Conservation (phyloP, 2,888 invertebrate genomes). For the Polyommatus iphigenia region DNA sequence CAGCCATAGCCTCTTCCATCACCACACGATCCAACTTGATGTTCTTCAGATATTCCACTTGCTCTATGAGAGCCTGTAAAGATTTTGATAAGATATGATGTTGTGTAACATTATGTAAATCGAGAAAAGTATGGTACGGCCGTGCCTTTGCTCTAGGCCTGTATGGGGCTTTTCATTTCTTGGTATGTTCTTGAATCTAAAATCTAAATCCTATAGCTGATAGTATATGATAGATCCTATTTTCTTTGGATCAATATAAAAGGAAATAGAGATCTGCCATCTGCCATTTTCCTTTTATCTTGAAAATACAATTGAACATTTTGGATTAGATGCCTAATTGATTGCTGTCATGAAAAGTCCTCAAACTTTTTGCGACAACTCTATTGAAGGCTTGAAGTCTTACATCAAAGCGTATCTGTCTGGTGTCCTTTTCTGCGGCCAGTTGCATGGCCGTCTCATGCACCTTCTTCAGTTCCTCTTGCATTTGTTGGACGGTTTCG, state of each 20-base stretch:
- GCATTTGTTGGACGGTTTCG: conserved; percentile 69
- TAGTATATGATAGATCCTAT: too few species aligned
- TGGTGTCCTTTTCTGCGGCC: conserved; percentile 78
- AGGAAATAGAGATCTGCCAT: too few species aligned
- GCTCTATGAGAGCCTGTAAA: conserved; percentile 79
- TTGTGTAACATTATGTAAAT: too few species aligned
- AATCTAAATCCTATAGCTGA: too few species aligned
- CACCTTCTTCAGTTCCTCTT: conserved; percentile 60
- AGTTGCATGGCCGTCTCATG: conserved; percentile 70
- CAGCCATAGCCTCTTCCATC: conserved; percentile 85
- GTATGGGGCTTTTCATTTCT: too few species aligned
- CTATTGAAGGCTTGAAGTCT: background rate
- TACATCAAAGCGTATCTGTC: conserved; percentile 78
- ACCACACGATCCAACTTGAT: conserved; percentile 86
- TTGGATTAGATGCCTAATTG: background rate
- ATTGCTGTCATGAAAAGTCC: background rate
- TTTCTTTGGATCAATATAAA: too few species aligned
- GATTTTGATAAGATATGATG: background rate
- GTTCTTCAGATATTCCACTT: conserved; percentile 83
- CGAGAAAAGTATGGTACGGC: too few species aligned
- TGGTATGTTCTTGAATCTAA: too few species aligned
- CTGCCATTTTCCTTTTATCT: too few species aligned
- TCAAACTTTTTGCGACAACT: background rate
- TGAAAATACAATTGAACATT: too few species aligned
- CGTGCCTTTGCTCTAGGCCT: too few species aligned